A percentile compares a stretch with the other conserved stretches of the same genome.
phyloP scores from a whole-genome alignment of 2,113 vertebrate genomes.

The Planiliza haematocheilus region DNA sequence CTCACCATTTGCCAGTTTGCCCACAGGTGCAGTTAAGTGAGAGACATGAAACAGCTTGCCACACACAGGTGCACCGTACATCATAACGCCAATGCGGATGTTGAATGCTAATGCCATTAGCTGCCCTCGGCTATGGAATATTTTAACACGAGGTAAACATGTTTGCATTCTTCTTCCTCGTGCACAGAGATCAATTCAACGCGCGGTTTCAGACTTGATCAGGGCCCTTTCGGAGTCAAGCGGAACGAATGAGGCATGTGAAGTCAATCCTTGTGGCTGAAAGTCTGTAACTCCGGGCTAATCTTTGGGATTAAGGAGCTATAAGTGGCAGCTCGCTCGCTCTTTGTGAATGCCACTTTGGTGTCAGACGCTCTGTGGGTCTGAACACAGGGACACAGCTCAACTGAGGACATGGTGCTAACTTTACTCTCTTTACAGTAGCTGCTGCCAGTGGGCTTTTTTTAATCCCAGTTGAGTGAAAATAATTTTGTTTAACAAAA shows the following conservation, averaged over 20 bases:
- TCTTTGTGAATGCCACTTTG: constrained; percentile 66
- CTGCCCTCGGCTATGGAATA: constrained; percentile 38
- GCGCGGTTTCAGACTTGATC: not conserved
- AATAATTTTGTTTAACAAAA: constrained; percentile 20
- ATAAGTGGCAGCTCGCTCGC: constrained; percentile 72
- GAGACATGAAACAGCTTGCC: constrained; percentile 67
- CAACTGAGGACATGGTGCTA: constrained; percentile 58
- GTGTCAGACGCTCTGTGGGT: constrained; percentile 48
- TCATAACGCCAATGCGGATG: constrained; percentile 25
- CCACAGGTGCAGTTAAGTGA: constrained; percentile 60
- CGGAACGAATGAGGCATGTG: constrained; percentile 60
- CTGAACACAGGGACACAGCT: constrained; percentile 49
- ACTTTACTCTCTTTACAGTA: constrained; percentile 45
- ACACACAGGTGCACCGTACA: constrained; percentile 59
- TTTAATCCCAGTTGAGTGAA: constrained; percentile 9
- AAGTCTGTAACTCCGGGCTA: constrained; percentile 76
- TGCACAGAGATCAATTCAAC: constrained; percentile 40
- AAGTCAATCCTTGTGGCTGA: constrained; percentile 70
- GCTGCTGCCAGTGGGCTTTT: constrained; percentile 22
- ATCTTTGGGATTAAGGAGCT: constrained; percentile 80
- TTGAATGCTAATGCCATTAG: constrained; percentile 26
- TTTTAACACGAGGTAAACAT: constrained; percentile 28
- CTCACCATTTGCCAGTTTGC: constrained; percentile 60
- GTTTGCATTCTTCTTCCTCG: constrained; percentile 27
- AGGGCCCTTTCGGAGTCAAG: constrained; percentile 40